Evolutionary conservation across 2,113 vertebrate species (phyloP).

Genomic region (Coryphaenoides rupestris): DNA sequence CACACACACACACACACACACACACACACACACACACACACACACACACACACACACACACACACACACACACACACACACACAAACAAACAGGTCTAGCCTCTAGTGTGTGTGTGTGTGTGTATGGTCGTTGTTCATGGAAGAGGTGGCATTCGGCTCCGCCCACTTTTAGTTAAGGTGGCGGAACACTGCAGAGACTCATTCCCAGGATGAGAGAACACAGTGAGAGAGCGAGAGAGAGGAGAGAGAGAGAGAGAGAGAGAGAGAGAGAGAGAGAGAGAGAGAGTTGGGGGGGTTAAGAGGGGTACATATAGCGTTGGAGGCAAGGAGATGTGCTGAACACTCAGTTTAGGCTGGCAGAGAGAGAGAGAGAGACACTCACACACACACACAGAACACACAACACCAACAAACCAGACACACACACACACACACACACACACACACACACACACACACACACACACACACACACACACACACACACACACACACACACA

Average conservation of each 20-base stretch:
- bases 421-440: not conserved
- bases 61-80: constrained; percentile 17
- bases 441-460: not conserved
- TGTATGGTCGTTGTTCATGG: constrained; percentile 12
- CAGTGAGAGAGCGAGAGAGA: no score
- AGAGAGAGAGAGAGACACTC: not conserved
- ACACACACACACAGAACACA: not conserved
- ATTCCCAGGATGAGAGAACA: constrained; percentile 4
- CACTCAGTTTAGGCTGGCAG: not conserved
- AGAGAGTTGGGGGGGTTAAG: not conserved
- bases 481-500: not conserved
- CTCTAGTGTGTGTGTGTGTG: constrained; percentile 21
- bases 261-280: no score
- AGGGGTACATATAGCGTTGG: not conserved
- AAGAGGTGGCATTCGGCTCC: constrained; percentile 44
- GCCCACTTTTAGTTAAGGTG: constrained; percentile 45
- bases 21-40: not conserved
- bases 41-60: constrained; percentile 6
- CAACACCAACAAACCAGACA: not conserved
- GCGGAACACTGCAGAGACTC: constrained; percentile 13
- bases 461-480: constrained; percentile 7
- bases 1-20: not conserved
- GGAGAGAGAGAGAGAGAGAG: no score
- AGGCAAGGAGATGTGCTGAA: constrained; percentile 7
- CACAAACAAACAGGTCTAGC: constrained; percentile 35